Evolutionary conservation across 2,888 invertebrate species (phyloP), one percentile per base, ranked within the genome.

Genomic region (Sthenelais limicola): DNA sequence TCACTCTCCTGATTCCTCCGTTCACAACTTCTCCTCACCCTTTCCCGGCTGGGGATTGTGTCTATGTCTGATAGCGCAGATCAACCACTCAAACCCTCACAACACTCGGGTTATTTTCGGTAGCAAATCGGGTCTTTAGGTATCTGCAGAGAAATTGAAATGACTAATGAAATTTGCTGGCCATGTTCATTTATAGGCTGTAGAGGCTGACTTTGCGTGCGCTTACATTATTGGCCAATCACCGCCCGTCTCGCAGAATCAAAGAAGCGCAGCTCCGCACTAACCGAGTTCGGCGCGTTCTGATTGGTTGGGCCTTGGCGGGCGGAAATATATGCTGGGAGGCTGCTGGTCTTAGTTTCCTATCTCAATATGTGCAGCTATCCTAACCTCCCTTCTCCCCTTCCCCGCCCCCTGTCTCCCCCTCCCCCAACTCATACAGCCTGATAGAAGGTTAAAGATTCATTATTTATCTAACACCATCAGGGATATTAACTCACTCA

Each of bases 61-160:
- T 24, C 5, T 28, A 56, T n/a, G 33, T 32, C 21, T 38, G 38
- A 43, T 38, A 21, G 43, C 62, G 21, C 62, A n/a, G n/a, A n/a
- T n/a, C n/a, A n/a, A n/a, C 62, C 62, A 62, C 35, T 26, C 62
- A 5, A 21, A n/a, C 32, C 21, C 56, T 33, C 15, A 21, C 56
- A 15, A n/a, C 56, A 43, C 43, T 43, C 43, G 35, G 38, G 62
- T 62, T 62, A 69, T 69, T 69, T 48, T 69, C 35, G 51, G 43
- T 21, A 49, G 67, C 38, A 70, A 70, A 54, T 70, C 70, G 70
- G 32, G 70, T 70, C 70, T 70, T 70, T 56, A 56, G 70, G 70
- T 70, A 70, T 70, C 70, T 70, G 56, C 70, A 38, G 54, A 54
- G 70, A 70, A 70, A 70, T 70, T 70, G 70, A 54, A 70, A 70